Base-by-base conservation (phyloP, 2,888 invertebrate genomes). In the Acronicta aceris region DNA sequence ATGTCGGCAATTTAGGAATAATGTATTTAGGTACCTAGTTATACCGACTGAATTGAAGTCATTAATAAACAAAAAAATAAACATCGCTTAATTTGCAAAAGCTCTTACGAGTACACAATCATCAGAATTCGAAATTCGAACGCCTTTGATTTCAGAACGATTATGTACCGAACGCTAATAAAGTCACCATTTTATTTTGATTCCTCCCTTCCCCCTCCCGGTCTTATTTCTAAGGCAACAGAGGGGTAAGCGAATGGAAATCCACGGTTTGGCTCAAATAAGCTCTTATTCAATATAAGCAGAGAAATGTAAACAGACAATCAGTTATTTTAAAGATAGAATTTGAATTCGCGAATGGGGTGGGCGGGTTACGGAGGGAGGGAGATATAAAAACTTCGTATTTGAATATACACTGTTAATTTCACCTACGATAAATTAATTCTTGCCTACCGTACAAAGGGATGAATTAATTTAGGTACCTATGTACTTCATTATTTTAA, bases 281-380 rank as follows among this genome's bases (percentile, higher is more conserved):
- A 84, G 75, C 84, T 82, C 86, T 89, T 87, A 91, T 89, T 92
- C 89, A 88, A 91, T 90, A 92, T 87, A 89, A 89, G 88, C 93
- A 87, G 84, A 88, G 88, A 84, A 91, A 90, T 89, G 92, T 90
- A 93, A 94, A 93, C 91, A 93, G 89, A 93, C 92, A 94, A 92
- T 93, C 93, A 93, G 90, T 85, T 87, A 76, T 78, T 93, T 93
- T 89, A 90, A 91, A 91, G 88, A 91, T 90, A 89, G 89, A 91
- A 89, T 89, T 88, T 84, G 84, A 87, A 84, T 84, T 84, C 65
- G 79, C 80, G 74, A 78, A 66, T 74, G 81, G 81, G 78, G 76
- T 63, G 64, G 65, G 78, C 59, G 76, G 71, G 74, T 68, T 1
- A 43, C 68, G 40, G 54, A 52, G 62, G 5, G 50, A 65, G 62